Evolutionary conservation across 2,888 invertebrate genomes (phyloP).

Genomic region (Drosophila subquinaria): DNA sequence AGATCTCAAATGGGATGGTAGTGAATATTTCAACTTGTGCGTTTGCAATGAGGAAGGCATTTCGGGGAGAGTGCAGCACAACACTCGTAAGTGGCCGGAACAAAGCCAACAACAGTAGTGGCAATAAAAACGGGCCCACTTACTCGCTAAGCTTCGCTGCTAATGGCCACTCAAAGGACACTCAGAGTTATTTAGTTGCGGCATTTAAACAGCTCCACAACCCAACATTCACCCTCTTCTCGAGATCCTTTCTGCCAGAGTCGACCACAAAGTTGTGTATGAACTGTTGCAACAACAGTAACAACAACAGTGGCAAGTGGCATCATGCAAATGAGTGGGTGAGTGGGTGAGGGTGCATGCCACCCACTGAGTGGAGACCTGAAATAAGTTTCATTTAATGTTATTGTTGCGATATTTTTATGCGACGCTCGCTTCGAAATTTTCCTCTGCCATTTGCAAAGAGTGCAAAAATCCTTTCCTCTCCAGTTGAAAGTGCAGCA

Average conservation of each 20-base stretch:
- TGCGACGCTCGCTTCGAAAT: conserved; percentile 43
- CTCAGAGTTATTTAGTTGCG: conserved; percentile 80
- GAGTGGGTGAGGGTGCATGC: conserved; percentile 17
- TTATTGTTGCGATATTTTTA: conserved; percentile 79
- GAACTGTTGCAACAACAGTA: conserved; percentile 39
- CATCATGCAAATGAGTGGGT: conserved; percentile 66
- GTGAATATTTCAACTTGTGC: not conserved
- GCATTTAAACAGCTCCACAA: conserved; percentile 65
- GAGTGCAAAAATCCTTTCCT: conserved; percentile 79
- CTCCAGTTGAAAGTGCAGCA: conserved; percentile 57
- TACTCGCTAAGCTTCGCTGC: conserved; percentile 65
- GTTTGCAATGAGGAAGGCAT: conserved; percentile 1
- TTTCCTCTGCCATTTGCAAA: conserved; percentile 69
- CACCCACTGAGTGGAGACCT: conserved; percentile 5
- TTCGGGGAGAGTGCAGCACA: conserved; percentile 18
- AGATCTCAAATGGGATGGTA: not conserved
- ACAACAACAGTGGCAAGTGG: conserved; percentile 25
- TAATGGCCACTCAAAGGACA: conserved; percentile 80
- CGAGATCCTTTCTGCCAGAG: not conserved
- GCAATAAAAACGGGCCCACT: conserved; percentile 62
- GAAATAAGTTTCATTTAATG: conserved; percentile 81
- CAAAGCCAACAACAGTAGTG: conserved; percentile 25
- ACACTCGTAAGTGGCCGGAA: conserved; percentile 17
- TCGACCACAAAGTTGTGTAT: conserved; percentile 57
- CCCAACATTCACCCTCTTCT: not conserved